phyloP scores from a whole-genome alignment of 2,113 vertebrate species.

The Pionites leucogaster region DNA sequence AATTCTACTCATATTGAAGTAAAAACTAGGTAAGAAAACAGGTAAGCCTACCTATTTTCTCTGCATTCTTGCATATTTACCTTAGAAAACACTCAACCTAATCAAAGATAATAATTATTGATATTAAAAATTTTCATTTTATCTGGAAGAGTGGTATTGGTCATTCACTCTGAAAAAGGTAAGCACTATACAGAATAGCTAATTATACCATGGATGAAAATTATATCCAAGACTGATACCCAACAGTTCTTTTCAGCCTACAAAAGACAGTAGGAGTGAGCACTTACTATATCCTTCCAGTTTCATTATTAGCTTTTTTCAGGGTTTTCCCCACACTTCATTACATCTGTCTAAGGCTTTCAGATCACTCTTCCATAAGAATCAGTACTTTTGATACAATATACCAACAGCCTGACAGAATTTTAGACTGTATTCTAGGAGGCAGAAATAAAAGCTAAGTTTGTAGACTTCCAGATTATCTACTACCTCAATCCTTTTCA shows the following conservation, averaged over 20 bases:
- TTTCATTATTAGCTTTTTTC: background rate
- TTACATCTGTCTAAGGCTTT: background rate
- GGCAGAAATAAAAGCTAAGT: background rate
- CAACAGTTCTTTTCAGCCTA: background rate
- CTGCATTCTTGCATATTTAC: background rate
- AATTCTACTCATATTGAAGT: background rate
- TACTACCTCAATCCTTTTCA: background rate
- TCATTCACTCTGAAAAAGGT: background rate
- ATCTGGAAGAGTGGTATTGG: background rate
- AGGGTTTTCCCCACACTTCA: background rate
- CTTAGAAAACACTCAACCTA: background rate
- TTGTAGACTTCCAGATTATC: background rate
- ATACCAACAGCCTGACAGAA: background rate
- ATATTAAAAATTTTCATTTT: background rate
- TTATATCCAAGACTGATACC: background rate
- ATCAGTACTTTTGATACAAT: background rate
- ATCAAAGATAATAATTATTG: background rate
- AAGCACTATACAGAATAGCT: background rate
- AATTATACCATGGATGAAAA: background rate
- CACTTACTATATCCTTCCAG: background rate
- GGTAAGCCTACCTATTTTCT: background rate
- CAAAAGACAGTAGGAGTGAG: background rate
- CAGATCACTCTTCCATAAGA: background rate
- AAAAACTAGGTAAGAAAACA: too few species aligned
- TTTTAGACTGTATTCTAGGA: background rate